These are phyloP conservation scores for Cryptotis parvus DNA, from an alignment of 2,113 vertebrate genomes.

Conservation along the genomic window DNA sequence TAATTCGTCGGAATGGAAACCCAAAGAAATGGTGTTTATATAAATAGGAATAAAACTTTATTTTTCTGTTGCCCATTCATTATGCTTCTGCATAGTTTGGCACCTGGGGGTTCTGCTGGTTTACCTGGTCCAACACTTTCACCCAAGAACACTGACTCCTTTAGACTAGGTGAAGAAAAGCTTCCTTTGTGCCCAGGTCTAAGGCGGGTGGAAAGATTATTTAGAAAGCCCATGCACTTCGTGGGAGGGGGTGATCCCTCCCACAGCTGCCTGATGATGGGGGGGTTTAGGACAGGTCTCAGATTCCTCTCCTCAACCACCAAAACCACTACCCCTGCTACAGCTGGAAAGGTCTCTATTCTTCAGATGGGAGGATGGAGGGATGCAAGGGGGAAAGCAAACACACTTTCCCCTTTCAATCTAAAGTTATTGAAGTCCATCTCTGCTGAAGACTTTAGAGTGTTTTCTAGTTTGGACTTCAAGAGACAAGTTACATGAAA, in stretches of 20 bases:
- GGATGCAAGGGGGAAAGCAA: background rate
- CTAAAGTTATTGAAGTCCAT: background rate
- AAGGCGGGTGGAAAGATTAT: constrained; percentile 84
- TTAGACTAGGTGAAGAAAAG: constrained; percentile 84
- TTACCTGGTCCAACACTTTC: constrained; percentile 78
- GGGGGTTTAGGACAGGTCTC: constrained; percentile 39
- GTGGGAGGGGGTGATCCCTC: constrained; percentile 63
- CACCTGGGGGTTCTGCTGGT: constrained; percentile 83
- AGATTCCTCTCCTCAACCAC: constrained; percentile 52
- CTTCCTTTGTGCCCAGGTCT: constrained; percentile 81
- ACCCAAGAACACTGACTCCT: constrained; percentile 83
- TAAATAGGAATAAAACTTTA: constrained; percentile 74
- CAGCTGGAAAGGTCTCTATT: constrained; percentile 64
- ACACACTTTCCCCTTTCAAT: background rate
- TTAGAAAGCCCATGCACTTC: constrained; percentile 80
- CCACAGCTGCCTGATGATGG: constrained; percentile 50
- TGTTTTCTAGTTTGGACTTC: background rate
- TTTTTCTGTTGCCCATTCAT: constrained; percentile 76
- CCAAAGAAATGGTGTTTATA: constrained; percentile 83
- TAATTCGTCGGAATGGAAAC: constrained; percentile 64
- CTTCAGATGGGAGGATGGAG: background rate
- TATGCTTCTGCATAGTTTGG: constrained; percentile 84
- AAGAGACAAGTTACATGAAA: background rate
- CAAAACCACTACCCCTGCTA: constrained; percentile 34
- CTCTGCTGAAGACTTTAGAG: background rate